Evolutionary conservation across 2,797 vertebrate genomes (phyloP).

Genomic region (Okamejei kenojei): DNA sequence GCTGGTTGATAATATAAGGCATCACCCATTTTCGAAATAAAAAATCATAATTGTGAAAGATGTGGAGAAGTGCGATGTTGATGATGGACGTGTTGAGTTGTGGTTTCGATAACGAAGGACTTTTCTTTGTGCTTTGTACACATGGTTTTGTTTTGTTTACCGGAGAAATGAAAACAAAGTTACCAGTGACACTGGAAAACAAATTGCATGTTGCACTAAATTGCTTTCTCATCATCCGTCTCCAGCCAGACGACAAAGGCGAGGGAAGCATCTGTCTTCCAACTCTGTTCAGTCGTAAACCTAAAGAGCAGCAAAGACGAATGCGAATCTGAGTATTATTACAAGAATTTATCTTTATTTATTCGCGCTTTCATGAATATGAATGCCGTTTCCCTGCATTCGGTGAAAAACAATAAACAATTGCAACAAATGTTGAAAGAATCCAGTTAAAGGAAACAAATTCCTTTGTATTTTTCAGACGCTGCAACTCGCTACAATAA

Average conservation of each 20-base stretch:
- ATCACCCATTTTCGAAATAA: not conserved
- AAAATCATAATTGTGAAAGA: not conserved
- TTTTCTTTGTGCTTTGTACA: slow-evolving; percentile 56
- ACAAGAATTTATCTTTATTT: slow-evolving; percentile 61
- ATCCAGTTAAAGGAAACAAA: not conserved
- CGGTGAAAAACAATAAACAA: slow-evolving; percentile 23
- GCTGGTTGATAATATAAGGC: not conserved
- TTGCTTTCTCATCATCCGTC: slow-evolving; percentile 56
- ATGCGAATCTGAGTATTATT: slow-evolving; percentile 65
- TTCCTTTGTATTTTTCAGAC: not conserved
- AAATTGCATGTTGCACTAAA: slow-evolving; percentile 59
- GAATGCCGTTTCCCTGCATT: slow-evolving; percentile 51
- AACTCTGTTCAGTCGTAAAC: slow-evolving; percentile 47
- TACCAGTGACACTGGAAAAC: slow-evolving; percentile 56
- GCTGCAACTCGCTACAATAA: not conserved
- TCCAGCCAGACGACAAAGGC: slow-evolving; percentile 61
- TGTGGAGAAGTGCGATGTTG: not conserved
- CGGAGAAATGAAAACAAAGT: slow-evolving; percentile 58
- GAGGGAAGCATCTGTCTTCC: slow-evolving; percentile 65
- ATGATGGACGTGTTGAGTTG: slow-evolving; percentile 36
- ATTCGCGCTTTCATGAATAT: slow-evolving; percentile 63
- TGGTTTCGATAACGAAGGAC: slow-evolving; percentile 54
- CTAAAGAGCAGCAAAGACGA: slow-evolving; percentile 62
- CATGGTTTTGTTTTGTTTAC: slow-evolving; percentile 52
- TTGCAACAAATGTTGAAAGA: not conserved